Conservation (phyloP, 2,113 vertebrate genomes). For the Plotosus lineatus region DNA sequence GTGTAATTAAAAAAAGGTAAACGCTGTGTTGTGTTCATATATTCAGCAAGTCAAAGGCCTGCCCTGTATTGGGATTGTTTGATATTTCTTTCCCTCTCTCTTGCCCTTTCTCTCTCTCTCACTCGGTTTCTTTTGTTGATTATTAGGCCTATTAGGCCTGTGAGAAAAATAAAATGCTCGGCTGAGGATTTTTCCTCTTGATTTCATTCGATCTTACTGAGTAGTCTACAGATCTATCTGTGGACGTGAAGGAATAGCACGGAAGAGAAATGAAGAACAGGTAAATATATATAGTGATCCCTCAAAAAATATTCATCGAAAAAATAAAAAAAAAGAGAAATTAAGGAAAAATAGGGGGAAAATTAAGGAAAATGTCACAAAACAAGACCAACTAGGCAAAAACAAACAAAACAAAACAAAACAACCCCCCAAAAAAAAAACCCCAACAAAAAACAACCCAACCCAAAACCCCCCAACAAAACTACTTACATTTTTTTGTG, state of each 20-base stretch:
- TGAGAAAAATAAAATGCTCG: conserved; percentile 54
- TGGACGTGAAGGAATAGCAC: conserved; percentile 50
- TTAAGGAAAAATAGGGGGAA: no score
- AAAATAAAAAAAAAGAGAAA: conserved; percentile 31
- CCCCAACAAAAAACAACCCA: no score
- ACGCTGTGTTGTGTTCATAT: conserved; percentile 32
- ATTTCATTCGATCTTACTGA: conserved; percentile 18
- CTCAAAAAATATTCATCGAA: no score
- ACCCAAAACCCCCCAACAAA: no score
- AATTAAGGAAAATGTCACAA: no score
- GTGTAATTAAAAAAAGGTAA: conserved; percentile 61
- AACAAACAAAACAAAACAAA: no score
- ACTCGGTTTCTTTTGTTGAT: conserved; percentile 28
- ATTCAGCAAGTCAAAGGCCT: conserved; percentile 5
- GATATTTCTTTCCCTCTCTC: background rate
- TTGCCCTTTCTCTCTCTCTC: background rate
- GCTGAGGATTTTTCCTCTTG: conserved; percentile 55
- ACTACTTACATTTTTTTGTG: no score
- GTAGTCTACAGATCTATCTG: conserved; percentile 49
- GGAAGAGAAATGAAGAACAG: conserved; percentile 50
- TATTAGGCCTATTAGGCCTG: conserved; percentile 53
- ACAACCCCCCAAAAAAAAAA: no score
- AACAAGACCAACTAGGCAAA: no score
- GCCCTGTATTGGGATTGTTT: conserved; percentile 23
- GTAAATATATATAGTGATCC: no score